Evolutionary conservation across 1,140 invertebrate species (phyloP), one percentile per base, ranked within the genome.

Genomic region (Liolophura sinensis): DNA sequence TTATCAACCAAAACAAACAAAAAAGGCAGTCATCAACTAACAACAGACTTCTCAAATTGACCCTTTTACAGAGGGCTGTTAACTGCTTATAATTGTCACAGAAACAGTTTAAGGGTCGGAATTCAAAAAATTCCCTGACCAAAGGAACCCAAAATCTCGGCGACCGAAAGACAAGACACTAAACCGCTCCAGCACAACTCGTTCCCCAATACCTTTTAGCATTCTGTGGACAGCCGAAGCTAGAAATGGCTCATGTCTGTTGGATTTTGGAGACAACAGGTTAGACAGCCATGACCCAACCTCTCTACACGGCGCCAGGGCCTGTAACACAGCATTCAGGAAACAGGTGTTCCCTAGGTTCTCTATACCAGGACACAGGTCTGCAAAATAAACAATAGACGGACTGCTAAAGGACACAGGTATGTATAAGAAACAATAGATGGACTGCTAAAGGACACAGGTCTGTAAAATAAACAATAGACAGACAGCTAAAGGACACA

Each of bases 311-410:
- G 93, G 95, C 57, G 95, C 94, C 69, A 98, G 82, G 1, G 93
- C 92, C 87, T 99, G 96, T 12, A 98, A 90, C 75, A 98, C 94
- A 77, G 93, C 95, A 82, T 97, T 99, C 92, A 99, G 95, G 82
- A 98, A 99, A 85, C 97, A 99, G 0, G 97, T 98, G 69, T 95
- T 94, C 14, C 96, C 96, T 71, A 99, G 86, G 86, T 99, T 99
- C 69, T 97, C 90, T 24, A 99, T 87, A 0, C 97, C 96, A 64
- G 95, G 88, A 90, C 78, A 81, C 40, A 66, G 20, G 63, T 70
- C 81, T 83, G 67, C 61, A 75, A 73, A 15, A 66, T 54, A 72
- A 66, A 70, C 15, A n/a, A 68, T 40, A 50, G 16, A 31, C 16
- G 55, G 22, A 58, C 9, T 49, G 56, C 20, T 24, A 51, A 27